These are phyloP conservation scores for Eptesicus fuscus DNA, from an alignment of 2,113 vertebrate genomes.

Conservation along the genomic window DNA sequence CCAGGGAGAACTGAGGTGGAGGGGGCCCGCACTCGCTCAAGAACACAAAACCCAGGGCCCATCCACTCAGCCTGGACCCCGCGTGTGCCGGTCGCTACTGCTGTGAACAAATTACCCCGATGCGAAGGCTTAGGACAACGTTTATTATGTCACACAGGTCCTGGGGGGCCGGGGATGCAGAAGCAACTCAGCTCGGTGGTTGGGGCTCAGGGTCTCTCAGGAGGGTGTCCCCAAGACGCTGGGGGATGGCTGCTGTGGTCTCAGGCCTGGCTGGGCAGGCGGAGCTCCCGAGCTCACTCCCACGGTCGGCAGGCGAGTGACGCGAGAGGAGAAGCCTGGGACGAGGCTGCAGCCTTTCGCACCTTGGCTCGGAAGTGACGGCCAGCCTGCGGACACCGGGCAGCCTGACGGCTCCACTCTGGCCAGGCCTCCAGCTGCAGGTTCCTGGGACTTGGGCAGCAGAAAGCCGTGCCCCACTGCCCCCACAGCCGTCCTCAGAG, in stretches of 20 bases:
- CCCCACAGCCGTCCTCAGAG: not conserved
- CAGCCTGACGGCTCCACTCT: not conserved
- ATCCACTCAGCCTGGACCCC: not conserved
- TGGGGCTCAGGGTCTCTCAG: not conserved
- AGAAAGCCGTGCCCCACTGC: not conserved
- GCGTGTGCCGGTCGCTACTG: fast-evolving
- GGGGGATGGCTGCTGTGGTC: no score
- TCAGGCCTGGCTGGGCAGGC: not conserved
- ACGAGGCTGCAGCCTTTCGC: fast-evolving
- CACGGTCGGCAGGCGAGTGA: fast-evolving
- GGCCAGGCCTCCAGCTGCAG: not conserved
- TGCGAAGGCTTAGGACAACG: not conserved
- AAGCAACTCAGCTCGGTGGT: not conserved
- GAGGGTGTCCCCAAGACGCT: not conserved
- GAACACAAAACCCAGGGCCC: not conserved
- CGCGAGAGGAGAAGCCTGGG: not conserved
- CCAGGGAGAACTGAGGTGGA: not conserved
- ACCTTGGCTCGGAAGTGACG: not conserved
- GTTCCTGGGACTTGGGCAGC: not conserved
- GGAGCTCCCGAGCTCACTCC: not conserved
- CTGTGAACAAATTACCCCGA: not conserved
- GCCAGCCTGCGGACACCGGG: not conserved
- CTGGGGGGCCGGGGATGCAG: not conserved
- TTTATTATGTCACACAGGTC: not conserved
- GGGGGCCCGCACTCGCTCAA: not conserved